These are phyloP conservation scores for Plebejus argus DNA, from an alignment of 2,888 invertebrate genomes.

Conservation along the genomic window DNA sequence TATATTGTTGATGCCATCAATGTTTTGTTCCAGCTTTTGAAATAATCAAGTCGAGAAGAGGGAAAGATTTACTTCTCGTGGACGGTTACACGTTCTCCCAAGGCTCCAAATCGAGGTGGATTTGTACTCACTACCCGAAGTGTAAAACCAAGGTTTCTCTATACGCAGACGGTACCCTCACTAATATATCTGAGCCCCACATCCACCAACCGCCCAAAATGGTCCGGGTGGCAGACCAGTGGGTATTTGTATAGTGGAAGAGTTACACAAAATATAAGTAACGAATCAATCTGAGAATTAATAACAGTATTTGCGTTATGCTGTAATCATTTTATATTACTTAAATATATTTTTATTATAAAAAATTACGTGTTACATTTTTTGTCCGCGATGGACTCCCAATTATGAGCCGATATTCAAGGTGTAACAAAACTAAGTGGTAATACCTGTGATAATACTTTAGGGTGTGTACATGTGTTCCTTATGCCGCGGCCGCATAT, in stretches of 20 bases:
- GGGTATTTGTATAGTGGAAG: background rate
- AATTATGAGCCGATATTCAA: too few species aligned
- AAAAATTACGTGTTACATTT: too few species aligned
- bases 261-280: too few species aligned
- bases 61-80: constrained; percentile 46
- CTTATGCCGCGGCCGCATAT: too few species aligned
- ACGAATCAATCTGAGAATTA: background rate
- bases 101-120: constrained; percentile 39
- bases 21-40: constrained; percentile 37
- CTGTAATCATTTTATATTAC: background rate
- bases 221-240: background rate
- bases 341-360: too few species aligned
- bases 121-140: constrained; percentile 42
- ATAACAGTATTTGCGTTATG: background rate
- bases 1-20: background rate
- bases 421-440: too few species aligned
- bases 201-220: constrained; percentile 16
- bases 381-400: too few species aligned
- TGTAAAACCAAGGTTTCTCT: constrained; percentile 36
- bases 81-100: constrained; percentile 51
- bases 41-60: constrained; percentile 47
- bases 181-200: constrained; percentile 16
- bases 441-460: too few species aligned
- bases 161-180: constrained; percentile 9
- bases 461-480: too few species aligned